These are phyloP conservation scores for Polydesmus complanatus DNA, from an alignment of 2,888 invertebrate genomes.

Conservation along the genomic window DNA sequence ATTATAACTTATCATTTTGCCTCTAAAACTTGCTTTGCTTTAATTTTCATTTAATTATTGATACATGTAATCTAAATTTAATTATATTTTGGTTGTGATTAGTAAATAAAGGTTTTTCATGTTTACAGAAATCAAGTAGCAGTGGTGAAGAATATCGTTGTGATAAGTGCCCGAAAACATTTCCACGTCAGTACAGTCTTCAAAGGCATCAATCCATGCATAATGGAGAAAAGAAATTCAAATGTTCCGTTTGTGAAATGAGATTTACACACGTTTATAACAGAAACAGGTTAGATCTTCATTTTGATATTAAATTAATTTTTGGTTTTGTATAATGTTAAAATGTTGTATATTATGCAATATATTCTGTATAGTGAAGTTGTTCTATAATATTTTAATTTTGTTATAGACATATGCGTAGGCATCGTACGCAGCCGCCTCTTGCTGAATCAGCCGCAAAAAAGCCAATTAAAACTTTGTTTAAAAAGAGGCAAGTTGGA, in stretches of 20 bases:
- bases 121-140: background rate
- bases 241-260: conserved; percentile 24
- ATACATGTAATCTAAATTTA: too few species aligned
- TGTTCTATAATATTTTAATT: too few species aligned
- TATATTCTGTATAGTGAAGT: too few species aligned
- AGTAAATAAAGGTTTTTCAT: background rate
- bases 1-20: too few species aligned
- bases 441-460: background rate
- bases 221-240: conserved; percentile 24
- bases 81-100: too few species aligned
- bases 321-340: background rate
- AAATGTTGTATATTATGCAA: too few species aligned
- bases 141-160: background rate
- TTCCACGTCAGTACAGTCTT: conserved; percentile 24
- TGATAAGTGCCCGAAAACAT: conserved; percentile 3
- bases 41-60: too few species aligned
- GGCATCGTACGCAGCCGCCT: conserved; percentile 16
- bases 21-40: too few species aligned
- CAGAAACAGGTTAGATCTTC: conserved; percentile 22
- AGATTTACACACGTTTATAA: conserved; percentile 25
- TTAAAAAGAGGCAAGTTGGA: conserved; percentile 29
- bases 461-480: conserved; percentile 27
- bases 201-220: conserved; percentile 24
- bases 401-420: conserved; percentile 21
- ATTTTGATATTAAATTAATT: conserved; percentile 1